A percentile compares a stretch with the other conserved stretches of the same genome.
Evolutionary conservation across 2,797 vertebrate species (phyloP).

Genomic region (Clamator glandarius): DNA sequence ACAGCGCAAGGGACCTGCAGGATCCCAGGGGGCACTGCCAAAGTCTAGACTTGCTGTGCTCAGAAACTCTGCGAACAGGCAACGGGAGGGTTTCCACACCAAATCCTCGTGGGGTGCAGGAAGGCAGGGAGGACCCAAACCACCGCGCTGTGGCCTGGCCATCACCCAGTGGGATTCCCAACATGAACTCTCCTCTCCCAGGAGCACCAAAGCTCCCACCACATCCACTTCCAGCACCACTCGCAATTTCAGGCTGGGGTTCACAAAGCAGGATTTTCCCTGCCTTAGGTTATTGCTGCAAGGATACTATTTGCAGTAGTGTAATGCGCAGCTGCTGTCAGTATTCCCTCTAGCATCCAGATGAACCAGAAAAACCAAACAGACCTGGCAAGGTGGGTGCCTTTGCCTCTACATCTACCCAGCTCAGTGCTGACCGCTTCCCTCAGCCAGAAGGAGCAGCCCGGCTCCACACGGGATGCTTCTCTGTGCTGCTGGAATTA

Average conservation of each 20-base stretch:
- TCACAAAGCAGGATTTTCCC: neutral
- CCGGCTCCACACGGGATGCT: neutral
- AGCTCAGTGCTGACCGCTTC: neutral
- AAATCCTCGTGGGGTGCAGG: accelerated
- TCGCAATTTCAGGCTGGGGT: neutral
- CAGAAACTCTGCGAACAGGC: neutral
- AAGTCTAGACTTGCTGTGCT: accelerated
- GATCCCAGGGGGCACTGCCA: neutral
- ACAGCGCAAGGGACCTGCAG: neutral
- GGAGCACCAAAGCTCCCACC: neutral
- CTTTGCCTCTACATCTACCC: neutral
- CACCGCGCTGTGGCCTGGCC: accelerated
- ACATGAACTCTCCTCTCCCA: neutral
- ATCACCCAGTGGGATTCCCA: accelerated
- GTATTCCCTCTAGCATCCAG: neutral
- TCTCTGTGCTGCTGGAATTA: neutral
- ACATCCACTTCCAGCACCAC: too few species aligned
- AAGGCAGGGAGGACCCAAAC: neutral
- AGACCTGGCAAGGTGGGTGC: neutral
- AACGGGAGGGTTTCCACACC: neutral
- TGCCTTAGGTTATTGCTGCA: accelerated
- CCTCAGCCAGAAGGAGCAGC: neutral
- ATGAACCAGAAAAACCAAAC: slow-evolving; percentile 31
- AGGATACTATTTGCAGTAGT: neutral
- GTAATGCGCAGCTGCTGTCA: accelerated